Base-by-base conservation (phyloP, 2,113 vertebrate species). In the Zosterops lateralis region DNA sequence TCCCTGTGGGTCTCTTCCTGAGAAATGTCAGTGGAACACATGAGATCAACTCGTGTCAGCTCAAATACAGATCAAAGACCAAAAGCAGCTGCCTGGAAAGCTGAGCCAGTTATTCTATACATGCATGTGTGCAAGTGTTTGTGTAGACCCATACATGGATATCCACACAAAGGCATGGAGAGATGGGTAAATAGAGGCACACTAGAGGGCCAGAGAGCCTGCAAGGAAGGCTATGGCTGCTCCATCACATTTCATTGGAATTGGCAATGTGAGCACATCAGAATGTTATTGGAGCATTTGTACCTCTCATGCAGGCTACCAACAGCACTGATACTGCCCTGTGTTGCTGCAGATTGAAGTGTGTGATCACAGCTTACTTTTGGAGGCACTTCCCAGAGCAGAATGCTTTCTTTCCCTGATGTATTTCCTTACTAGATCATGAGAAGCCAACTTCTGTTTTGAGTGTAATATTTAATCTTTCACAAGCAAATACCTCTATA, bases 391-490 rank as follows among this genome's bases (percentile, higher is more conserved):
- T 72, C n/a, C 17, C 28, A 36, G 34, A 64, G 29, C 48, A 61
- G 28, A 73, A 42, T 25, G 10, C 0, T 21, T 79, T 45, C 72
- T 32, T 15, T 3, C 21, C 12, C 13, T 29, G 31, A 6, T 25
- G 3, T 7, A 25, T 84, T 91, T 87, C 20, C 4, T 10, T 50
- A 25, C 19, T 68, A 82, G 24, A 58, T 47, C 42, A 48, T 58
- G 32, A 91, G 54, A 89, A 79, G 31, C 65, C 36, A 53, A 50
- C 7, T 78, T 94, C 45, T 66, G 32, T 10, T 84, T 78, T 65
- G 70, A 78, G 32, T 54, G 42, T 61, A 68, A 28, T 84, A 42
- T 86, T 82, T 57, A 80, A 28, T 84, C 84, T 84, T 65, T 61
- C 54, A 31, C 15, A 25, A 66, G 42, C 6, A 84, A 78, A 89